phyloP scores from a whole-genome alignment of 2,797 vertebrate genomes.

The Orientallactaga sibirica region DNA sequence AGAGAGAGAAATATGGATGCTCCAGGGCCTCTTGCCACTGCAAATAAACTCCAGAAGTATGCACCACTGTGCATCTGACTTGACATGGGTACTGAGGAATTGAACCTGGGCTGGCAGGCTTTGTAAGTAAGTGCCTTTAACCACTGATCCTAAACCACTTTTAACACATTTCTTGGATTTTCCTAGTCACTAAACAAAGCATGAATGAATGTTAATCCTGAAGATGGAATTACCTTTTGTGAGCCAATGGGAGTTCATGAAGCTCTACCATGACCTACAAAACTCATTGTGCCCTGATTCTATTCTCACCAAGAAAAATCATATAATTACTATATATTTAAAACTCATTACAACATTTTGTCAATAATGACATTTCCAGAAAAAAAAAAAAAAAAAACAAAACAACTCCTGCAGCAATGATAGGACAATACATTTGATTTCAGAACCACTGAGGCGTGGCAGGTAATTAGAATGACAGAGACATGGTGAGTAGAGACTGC shows the following conservation, averaged over 20 bases:
- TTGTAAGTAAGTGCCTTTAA: no score
- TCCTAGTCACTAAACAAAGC: not conserved
- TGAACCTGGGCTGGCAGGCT: no score
- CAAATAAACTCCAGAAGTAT: no score
- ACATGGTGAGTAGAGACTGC: not conserved
- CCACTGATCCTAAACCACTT: no score
- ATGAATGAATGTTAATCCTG: not conserved
- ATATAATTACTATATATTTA: not conserved
- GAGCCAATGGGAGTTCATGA: not conserved
- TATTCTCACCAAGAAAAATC: conserved; percentile 22
- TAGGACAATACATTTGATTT: conserved; percentile 25
- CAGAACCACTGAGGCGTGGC: not conserved
- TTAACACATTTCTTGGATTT: not conserved
- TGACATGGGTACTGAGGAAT: no score
- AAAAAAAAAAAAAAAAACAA: not conserved
- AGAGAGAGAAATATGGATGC: no score
- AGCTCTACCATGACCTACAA: not conserved
- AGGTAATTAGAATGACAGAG: conserved; percentile 16
- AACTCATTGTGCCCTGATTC: not conserved
- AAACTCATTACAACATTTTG: conserved; percentile 17
- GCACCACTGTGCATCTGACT: no score
- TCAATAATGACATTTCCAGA: not conserved
- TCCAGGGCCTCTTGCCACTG: no score
- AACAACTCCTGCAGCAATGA: not conserved
- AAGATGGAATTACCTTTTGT: not conserved